Evolutionary conservation across 1,140 invertebrate species (phyloP).

Genomic region (Drosophila sturtevanti): DNA sequence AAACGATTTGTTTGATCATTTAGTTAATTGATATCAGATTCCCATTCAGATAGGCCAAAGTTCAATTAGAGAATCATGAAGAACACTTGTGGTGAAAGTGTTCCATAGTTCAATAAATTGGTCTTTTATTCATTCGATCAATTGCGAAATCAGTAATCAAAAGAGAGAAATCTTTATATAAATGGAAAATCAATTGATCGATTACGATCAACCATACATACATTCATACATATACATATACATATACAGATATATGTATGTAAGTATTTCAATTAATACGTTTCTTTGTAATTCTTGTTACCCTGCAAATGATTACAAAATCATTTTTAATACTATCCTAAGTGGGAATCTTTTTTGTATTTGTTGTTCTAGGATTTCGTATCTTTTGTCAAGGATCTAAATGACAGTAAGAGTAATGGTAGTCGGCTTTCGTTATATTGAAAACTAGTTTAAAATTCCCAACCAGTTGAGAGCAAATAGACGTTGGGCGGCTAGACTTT

Average conservation of each 20-base stretch:
- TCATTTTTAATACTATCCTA: too few species aligned
- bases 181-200: slow-evolving; percentile 2
- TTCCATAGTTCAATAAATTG: neutral
- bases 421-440: too few species aligned
- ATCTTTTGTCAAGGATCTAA: too few species aligned
- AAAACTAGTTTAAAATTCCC: neutral
- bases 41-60: slow-evolving; percentile 48
- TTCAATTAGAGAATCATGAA: slow-evolving; percentile 40
- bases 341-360: too few species aligned
- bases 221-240: too few species aligned
- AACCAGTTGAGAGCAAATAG: neutral
- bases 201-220: neutral
- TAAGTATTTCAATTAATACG: too few species aligned
- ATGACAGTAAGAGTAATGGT: too few species aligned
- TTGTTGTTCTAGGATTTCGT: too few species aligned
- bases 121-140: slow-evolving; percentile 22
- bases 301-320: too few species aligned
- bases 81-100: slow-evolving; percentile 1
- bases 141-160: slow-evolving; percentile 24
- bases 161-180: neutral
- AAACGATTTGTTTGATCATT: slow-evolving; percentile 66
- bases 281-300: too few species aligned
- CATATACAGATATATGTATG: too few species aligned
- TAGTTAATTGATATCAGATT: slow-evolving; percentile 62
- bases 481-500: neutral